A percentile compares a stretch with the other conserved stretches of the same genome.
Evolutionary conservation across 2,888 invertebrate genomes (phyloP).

Genomic region (Phortica magna): DNA sequence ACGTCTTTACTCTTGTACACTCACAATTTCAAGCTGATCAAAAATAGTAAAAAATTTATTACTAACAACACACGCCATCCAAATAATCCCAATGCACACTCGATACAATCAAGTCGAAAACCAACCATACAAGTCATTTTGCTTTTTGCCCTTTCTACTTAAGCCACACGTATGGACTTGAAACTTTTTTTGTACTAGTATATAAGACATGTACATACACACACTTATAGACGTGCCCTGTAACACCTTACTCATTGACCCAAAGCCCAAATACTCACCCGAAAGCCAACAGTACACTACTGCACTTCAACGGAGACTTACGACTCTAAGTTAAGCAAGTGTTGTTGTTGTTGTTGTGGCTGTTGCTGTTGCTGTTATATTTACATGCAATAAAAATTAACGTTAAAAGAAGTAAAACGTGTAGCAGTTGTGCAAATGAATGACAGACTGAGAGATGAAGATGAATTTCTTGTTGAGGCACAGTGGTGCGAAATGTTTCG

Average conservation of each 20-base stretch:
- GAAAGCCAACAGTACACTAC: neutral
- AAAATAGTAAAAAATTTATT: too few species aligned
- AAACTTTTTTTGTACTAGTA: constrained; percentile 6
- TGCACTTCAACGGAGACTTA: neutral
- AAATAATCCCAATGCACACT: neutral
- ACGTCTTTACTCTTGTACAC: too few species aligned
- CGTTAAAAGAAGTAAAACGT: constrained; percentile 64
- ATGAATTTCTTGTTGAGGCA: constrained; percentile 1
- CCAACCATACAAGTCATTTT: neutral
- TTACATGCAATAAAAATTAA: constrained; percentile 74
- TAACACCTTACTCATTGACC: constrained; percentile 16
- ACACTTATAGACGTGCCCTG: neutral
- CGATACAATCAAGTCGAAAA: neutral
- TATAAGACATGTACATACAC: neutral
- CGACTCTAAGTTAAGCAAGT: neutral
- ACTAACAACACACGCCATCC: constrained; percentile 5
- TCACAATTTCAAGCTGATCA: too few species aligned
- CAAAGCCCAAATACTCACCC: neutral
- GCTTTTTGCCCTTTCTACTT: neutral
- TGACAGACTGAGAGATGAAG: constrained; percentile 29
- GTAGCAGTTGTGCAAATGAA: constrained; percentile 45
- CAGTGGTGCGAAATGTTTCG: constrained; percentile 28
- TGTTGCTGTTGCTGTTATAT: constrained; percentile 53
- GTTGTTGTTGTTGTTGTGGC: neutral
- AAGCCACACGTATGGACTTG: constrained; percentile 1